Evolutionary conservation across 2,113 vertebrate genomes (phyloP).

Genomic region (Sceloporus undulatus): DNA sequence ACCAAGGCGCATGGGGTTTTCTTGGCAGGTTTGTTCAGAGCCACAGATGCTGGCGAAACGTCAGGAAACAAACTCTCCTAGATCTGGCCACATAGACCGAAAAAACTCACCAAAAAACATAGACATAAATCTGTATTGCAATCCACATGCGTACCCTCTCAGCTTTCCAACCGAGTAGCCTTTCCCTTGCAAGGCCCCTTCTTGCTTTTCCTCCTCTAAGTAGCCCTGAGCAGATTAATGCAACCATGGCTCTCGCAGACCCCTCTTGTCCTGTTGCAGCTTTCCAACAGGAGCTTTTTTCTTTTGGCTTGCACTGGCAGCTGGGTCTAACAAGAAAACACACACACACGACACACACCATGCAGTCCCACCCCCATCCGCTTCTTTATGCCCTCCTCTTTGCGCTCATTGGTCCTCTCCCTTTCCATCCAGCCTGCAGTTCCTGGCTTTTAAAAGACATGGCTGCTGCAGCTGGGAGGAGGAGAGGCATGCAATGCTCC

Average conservation of each 20-base stretch:
- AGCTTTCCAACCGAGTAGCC: too few relatives aligned
- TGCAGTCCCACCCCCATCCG: not conserved
- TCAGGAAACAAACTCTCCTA: too few relatives aligned
- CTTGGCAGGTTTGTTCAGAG: too few relatives aligned
- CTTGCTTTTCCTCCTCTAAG: not conserved
- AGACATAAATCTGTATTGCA: too few relatives aligned
- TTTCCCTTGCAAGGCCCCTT: too few relatives aligned
- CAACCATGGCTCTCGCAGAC: not conserved
- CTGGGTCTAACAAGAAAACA: not conserved
- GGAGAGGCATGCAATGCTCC: too few relatives aligned
- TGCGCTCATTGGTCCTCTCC: not conserved
- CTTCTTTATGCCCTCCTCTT: not conserved
- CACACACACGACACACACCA: not conserved
- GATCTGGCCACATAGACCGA: too few relatives aligned
- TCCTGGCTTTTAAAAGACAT: constrained; percentile 11
- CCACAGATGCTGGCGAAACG: too few relatives aligned
- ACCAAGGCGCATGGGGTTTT: too few relatives aligned
- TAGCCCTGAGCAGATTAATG: not conserved
- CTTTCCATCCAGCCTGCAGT: constrained; percentile 7
- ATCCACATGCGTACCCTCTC: too few relatives aligned
- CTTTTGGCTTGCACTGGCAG: not conserved
- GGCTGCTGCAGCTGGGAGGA: not conserved
- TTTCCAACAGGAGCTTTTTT: too few relatives aligned
- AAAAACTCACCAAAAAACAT: too few relatives aligned
- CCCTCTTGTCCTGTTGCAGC: not conserved